Evolutionary conservation across 2,888 invertebrate genomes (phyloP).

Genomic region (Eilema griseolum): DNA sequence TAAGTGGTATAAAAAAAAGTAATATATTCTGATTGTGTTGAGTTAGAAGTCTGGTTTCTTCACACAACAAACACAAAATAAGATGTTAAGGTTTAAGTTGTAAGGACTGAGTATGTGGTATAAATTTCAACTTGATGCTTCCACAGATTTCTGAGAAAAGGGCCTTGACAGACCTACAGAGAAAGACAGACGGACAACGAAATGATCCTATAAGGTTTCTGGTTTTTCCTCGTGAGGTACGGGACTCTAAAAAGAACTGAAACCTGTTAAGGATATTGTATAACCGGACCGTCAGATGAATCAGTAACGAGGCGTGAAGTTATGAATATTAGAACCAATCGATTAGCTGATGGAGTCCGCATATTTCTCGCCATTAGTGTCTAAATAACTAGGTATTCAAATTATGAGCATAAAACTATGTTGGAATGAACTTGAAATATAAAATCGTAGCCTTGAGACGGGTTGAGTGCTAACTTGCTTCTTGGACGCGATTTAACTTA

Average conservation of each 20-base stretch:
- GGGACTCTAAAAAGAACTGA: not conserved
- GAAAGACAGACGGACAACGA: too few species aligned
- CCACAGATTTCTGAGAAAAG: too few species aligned
- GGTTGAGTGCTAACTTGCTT: not conserved
- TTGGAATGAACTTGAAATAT: constrained; percentile 1
- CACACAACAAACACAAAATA: too few species aligned
- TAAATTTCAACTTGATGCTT: too few species aligned
- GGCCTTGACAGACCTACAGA: too few species aligned
- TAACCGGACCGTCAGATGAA: not conserved
- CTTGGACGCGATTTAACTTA: not conserved
- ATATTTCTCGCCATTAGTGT: not conserved
- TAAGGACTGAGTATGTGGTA: too few species aligned
- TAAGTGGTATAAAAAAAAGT: too few species aligned
- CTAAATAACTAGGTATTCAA: constrained; percentile 1
- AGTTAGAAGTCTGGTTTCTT: too few species aligned
- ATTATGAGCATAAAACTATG: not conserved
- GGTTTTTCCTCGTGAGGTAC: too few species aligned
- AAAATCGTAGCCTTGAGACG: not conserved
- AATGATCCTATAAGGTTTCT: too few species aligned
- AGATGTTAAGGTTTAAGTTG: too few species aligned
- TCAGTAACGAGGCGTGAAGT: not conserved
- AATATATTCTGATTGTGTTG: too few species aligned
- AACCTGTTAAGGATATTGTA: not conserved
- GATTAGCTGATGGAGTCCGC: not conserved
- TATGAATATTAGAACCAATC: not conserved